Base-by-base conservation (phyloP, 2,797 vertebrate species). In the Podargus strigoides region DNA sequence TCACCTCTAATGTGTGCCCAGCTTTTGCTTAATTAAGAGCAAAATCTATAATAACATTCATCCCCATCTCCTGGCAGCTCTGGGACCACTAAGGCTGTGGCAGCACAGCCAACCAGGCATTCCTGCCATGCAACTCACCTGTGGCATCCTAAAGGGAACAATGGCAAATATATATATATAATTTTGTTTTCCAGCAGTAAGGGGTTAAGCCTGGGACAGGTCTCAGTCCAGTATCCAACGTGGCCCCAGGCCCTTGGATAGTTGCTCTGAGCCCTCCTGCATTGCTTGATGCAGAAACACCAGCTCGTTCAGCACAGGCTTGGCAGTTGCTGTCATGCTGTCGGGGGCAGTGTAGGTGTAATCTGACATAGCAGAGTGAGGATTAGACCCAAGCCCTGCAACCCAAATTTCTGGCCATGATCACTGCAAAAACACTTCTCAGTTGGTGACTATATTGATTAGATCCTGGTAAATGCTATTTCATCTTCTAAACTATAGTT, bases 11-110 rank as follows among this genome's bases (percentile, higher is more conserved):
- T 13, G 5, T 5, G 20, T 79, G 44, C 52, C 47, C 49, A 82
- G 53, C 20, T 41, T 82, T 84, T 86, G 30, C 50, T 90, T 75
- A 88, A 91, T 88, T 77, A 91, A 90, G 85, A 91, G 68, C 60
- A 84, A 58, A 19, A 22, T 75, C 60, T 74, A 34, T 78, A 56
- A 60, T 24, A 76, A 14, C 34, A 36, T 72, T 76, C 28, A 47
- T 13, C 52, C 66, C 19, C 8, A 0, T 41, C 74, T 94, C 83
- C 59, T 60, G 18, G 10, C 2, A 15, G n/a, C 70, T 91, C 67
- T 87, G 86, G 49, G 58, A 75, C 30, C 3, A 1, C 22, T 58
- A 41, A 26, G 52, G 37, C 44, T 28, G 30, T 30, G 55, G 37
- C 44, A 89, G 52, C 17, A 30, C 30, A 55, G 14, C 24, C 79